Conservation (phyloP, 2,888 invertebrate genomes). For the Acrocyrtus sp. region DNA sequence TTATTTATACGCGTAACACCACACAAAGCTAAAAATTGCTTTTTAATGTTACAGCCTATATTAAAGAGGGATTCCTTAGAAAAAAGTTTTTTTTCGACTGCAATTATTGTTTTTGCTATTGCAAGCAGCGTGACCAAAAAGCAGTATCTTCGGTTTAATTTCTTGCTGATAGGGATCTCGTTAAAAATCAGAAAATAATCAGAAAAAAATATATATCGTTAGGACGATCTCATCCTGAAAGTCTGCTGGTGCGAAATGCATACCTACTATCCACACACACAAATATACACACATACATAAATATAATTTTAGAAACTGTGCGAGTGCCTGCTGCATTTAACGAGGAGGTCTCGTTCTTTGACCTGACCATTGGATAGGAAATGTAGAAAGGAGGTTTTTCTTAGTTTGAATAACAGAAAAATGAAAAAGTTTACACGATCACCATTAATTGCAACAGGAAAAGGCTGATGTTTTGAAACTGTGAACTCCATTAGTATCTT, state of each 20-base stretch:
- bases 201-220: constrained; percentile 19
- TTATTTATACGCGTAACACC: background rate
- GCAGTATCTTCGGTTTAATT: constrained; percentile 6
- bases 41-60: constrained; percentile 7
- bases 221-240: constrained; percentile 29
- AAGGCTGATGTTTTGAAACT: constrained; percentile 16
- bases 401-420: too few species aligned
- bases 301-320: too few species aligned
- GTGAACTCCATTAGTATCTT: constrained; percentile 18
- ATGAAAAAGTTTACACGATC: too few species aligned
- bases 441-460: constrained; percentile 27
- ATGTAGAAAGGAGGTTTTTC: background rate
- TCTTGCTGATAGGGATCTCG: constrained; percentile 28
- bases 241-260: too few species aligned
- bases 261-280: too few species aligned
- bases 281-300: too few species aligned
- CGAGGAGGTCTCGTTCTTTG: constrained; percentile 33
- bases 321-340: too few species aligned
- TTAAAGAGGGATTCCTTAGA: too few species aligned
- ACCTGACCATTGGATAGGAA: constrained; percentile 10
- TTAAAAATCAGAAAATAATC: constrained; percentile 31
- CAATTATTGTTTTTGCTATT: too few species aligned
- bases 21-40: background rate
- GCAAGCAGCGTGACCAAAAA: constrained; percentile 34
- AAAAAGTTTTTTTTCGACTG: too few species aligned